Conservation (phyloP, 2,888 invertebrate genomes). For the Cepaea hortensis region DNA sequence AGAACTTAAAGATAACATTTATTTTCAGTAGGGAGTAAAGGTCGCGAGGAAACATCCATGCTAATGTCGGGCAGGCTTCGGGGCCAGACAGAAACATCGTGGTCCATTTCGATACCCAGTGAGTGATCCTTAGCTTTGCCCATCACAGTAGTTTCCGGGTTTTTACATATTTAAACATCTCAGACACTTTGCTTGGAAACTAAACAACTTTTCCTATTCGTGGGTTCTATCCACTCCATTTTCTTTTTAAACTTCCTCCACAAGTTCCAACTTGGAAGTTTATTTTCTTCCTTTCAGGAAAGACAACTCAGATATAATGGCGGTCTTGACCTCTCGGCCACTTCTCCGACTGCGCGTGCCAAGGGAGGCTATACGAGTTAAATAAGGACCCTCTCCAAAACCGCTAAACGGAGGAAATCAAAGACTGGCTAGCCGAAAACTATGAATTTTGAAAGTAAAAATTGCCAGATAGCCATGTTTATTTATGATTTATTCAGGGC, state of each 20-base stretch:
- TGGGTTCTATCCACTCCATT: too few species aligned
- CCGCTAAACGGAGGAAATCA: constrained; percentile 37
- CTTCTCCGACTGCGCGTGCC: constrained; percentile 23
- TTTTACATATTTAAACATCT: too few species aligned
- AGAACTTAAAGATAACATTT: neutral
- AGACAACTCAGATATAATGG: constrained; percentile 33
- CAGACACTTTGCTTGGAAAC: too few species aligned
- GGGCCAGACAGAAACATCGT: too few species aligned
- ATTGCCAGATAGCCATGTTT: constrained; percentile 41
- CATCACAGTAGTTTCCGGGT: too few species aligned
- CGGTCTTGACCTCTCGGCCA: constrained; percentile 30
- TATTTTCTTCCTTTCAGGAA: constrained; percentile 5
- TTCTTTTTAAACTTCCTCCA: too few species aligned
- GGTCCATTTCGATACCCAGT: too few species aligned
- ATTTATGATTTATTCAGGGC: constrained; percentile 45
- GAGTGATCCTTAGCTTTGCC: too few species aligned
- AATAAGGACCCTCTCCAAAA: constrained; percentile 38
- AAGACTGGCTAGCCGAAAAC: constrained; percentile 29
- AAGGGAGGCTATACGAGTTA: constrained; percentile 42
- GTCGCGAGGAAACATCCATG: neutral
- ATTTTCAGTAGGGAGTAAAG: neutral
- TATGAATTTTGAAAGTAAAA: constrained; percentile 47
- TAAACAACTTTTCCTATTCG: too few species aligned
- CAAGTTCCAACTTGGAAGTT: neutral
- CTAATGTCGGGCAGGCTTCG: neutral